phyloP scores from a whole-genome alignment of 2,888 invertebrate species.

The Elmis aenea region DNA sequence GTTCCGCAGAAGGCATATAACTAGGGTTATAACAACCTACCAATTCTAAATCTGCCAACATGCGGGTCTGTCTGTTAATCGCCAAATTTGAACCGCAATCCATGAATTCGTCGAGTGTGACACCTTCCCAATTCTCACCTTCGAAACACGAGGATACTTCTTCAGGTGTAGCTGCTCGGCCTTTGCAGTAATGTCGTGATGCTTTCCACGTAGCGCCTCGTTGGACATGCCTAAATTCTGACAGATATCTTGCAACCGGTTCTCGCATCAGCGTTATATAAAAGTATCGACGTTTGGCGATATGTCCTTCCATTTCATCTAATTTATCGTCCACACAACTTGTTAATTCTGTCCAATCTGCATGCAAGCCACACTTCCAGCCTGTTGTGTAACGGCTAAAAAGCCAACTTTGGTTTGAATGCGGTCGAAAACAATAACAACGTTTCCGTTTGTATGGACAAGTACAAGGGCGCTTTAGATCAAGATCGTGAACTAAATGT shows the following conservation, averaged over 20 bases:
- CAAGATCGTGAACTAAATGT: conserved; percentile 92
- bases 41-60: conserved; percentile 92
- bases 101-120: conserved; percentile 86
- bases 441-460: conserved; percentile 86
- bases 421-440: conserved; percentile 88
- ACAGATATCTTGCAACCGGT: conserved; percentile 88
- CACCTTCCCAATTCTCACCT: conserved; percentile 82
- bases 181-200: conserved; percentile 67
- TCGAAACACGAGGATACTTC: conserved; percentile 80
- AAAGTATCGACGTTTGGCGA: conserved; percentile 66
- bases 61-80: conserved; percentile 93
- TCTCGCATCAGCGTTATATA: conserved; percentile 94
- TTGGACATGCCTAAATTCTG: conserved; percentile 95
- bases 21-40: conserved; percentile 93
- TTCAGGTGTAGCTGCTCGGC: conserved; percentile 67
- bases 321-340: conserved; percentile 87
- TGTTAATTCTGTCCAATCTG: conserved; percentile 96
- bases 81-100: conserved; percentile 91
- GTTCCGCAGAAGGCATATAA: conserved; percentile 65
- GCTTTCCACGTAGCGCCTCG: conserved; percentile 96
- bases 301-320: conserved; percentile 78
- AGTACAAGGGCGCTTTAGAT: conserved; percentile 87
- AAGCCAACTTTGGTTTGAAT: conserved; percentile 92
- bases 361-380: conserved; percentile 97
- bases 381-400: conserved; percentile 96